Evolutionary conservation across 2,797 vertebrate species (phyloP), one percentile per base, ranked within the genome.

Genomic region (Peromyscus attwateri): DNA sequence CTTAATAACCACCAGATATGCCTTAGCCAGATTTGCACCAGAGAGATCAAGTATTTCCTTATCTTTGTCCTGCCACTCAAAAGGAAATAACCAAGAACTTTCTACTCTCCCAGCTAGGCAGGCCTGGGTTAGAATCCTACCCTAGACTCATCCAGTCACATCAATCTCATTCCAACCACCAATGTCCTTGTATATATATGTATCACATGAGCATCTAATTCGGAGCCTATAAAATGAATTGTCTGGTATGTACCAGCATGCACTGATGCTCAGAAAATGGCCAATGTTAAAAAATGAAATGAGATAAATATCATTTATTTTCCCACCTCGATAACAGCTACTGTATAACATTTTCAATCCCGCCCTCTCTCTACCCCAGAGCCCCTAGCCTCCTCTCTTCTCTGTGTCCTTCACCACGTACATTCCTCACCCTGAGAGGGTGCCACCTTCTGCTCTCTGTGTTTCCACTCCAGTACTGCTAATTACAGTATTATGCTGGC

Each of bases 391-490:
- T 25, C 17, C 25, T 64, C 55, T 62, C 10, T 46, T 81, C 91
- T 84, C 40, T 88, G n/a, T 23, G 21, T 25, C 40, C n/a, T 37
- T 87, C 13, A 21, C 4, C 34, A 34, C 0, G 17, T 31, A 19
- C 17, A 46, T 43, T 85, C 55, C 55, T 25, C 88, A 73, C 12
- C 31, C n/a, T 40, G n/a, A 70, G 55, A 80, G 12, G 25, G 80
- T 46, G 8, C 43, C 64, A 71, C n/a, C 34, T 55, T 94, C 89
- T 95, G 77, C 49, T 93, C 92, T 79, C 55, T 68, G 12, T 55
- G 27, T 68, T 83, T 71, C 66, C n/a, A n/a, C 55, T 71, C 76
- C 17, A 71, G 3, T 49, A 49, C 49, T 85, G 25, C 57, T 95
- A 64, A 95, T 84, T 81, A 76, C 7, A 43, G 23, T 14, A 12